Evolutionary conservation across 2,888 invertebrate genomes (phyloP), one percentile per base, ranked within the genome.

Genomic region (Arctia plantaginis): DNA sequence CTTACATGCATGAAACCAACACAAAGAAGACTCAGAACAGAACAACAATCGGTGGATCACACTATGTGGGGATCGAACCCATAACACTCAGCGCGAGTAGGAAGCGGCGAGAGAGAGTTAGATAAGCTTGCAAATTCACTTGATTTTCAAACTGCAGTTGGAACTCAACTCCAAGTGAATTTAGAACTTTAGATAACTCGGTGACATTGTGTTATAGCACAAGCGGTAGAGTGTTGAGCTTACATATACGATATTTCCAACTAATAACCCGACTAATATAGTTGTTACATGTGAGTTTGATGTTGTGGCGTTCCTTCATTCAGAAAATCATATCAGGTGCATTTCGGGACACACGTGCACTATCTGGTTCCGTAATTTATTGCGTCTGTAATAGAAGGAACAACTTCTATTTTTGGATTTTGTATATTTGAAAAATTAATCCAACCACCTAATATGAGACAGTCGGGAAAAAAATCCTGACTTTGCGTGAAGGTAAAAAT

Each of bases 91-190:
- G 15, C 47, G 47, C 20, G 7, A n/a, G 47, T 47, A 20, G 47
- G 18, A 47, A 47, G 1, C 20, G n/a, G n/a, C n/a, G n/a, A n/a
- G n/a, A n/a, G n/a, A n/a, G n/a, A n/a, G n/a, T 51, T 27, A 71
- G 71, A 75, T 78, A 78, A 75, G 73, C 62, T 41, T 59, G 71
- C 72, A 65, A 72, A 15, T 66, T 69, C 73, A 69, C 68, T 73
- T 76, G 78, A 73, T 70, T 73, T 69, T 69, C 76, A 77, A 78
- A 77, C 80, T 67, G 72, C 59, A 72, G 72, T 75, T 74, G 71
- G 69, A 72, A 73, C 73, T 73, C 64, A 62, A 71, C 72, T 67
- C 41, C 62, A 39, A 39, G 30, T 75, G 62, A 59, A 72, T 73
- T 73, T 41, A 70, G 71, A 71, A 74, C 66, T 70, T 74, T 39